Conservation (phyloP, 2,888 invertebrate genomes). For the Trachelus troglodyta region DNA sequence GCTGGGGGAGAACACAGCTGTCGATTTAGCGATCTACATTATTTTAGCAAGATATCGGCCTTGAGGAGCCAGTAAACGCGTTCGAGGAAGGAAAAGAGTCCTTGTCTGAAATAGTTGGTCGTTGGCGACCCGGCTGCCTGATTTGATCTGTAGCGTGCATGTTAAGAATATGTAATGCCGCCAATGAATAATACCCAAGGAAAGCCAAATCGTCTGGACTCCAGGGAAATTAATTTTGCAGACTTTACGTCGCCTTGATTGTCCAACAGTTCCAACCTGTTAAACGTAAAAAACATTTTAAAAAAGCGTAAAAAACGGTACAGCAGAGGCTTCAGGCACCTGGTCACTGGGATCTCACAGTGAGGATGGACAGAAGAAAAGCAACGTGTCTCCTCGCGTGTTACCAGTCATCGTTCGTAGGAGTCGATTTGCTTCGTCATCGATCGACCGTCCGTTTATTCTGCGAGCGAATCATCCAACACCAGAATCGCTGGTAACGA, state of each 20-base stretch:
- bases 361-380: neutral
- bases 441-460: neutral
- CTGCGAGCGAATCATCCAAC: neutral
- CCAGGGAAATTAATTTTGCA: neutral
- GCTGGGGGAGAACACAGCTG: neutral
- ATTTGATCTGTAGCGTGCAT: neutral
- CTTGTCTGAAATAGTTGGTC: constrained; percentile 5
- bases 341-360: neutral
- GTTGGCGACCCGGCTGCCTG: constrained; percentile 1
- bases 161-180: constrained; percentile 2
- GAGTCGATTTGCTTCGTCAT: neutral
- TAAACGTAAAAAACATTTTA: neutral
- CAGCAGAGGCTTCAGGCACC: neutral
- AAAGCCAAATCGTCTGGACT: neutral
- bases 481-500: neutral
- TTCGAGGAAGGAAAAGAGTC: constrained; percentile 19
- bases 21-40: constrained; percentile 5
- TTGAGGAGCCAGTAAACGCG: neutral
- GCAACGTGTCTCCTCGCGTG: neutral
- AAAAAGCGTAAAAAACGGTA: neutral
- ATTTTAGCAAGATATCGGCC: constrained; percentile 1
- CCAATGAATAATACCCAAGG: neutral
- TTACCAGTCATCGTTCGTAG: neutral
- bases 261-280: neutral
- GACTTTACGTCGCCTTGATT: neutral